Evolutionary conservation across 2,113 vertebrate species (phyloP).

Genomic region (Ammodytes marinus): DNA sequence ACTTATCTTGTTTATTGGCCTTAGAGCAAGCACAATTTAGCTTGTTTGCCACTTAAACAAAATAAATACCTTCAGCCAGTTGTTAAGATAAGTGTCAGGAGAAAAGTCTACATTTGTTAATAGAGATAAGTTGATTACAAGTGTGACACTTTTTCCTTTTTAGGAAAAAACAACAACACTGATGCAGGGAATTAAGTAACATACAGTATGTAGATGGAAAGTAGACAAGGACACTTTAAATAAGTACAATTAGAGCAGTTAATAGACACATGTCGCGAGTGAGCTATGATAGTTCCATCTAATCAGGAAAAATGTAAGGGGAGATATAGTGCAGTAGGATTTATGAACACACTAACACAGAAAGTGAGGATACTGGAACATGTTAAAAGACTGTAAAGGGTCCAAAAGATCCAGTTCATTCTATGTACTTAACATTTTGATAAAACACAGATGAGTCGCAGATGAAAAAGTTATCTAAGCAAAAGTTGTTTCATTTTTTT

Average conservation of each 20-base stretch:
- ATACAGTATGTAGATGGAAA: neutral
- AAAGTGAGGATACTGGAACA: neutral
- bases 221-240: neutral
- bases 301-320: neutral
- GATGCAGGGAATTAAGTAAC: neutral
- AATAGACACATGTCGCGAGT: neutral
- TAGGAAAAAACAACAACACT: neutral
- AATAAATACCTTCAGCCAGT: neutral
- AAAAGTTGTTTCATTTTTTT: conserved; percentile 33
- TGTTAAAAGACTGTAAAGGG: neutral
- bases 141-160: neutral
- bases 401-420: neutral
- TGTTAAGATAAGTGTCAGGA: neutral
- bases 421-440: conserved; percentile 22
- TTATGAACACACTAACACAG: conserved; percentile 23
- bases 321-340: neutral
- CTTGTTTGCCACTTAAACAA: neutral
- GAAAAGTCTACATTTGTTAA: neutral
- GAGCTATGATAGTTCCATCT: neutral
- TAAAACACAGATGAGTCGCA: conserved; percentile 8
- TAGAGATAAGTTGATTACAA: neutral
- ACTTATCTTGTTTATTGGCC: neutral
- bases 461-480: conserved; percentile 1
- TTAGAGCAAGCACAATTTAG: neutral
- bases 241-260: neutral